Conservation (phyloP, 2,797 vertebrate species). For the Protonibea diacanthus region DNA sequence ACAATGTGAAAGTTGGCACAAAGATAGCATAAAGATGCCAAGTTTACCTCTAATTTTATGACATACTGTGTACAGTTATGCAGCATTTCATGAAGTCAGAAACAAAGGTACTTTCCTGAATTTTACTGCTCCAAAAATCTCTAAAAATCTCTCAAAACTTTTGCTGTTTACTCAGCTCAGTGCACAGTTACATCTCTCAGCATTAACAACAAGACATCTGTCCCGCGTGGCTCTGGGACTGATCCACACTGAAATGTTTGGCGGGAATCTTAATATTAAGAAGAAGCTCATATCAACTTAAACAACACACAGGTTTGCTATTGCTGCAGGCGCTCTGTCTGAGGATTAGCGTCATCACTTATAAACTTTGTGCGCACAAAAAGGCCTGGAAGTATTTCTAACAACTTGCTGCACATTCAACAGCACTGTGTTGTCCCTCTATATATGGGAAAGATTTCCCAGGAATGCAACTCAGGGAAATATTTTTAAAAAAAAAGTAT, state of each 20-base stretch:
- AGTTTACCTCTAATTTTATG: background rate
- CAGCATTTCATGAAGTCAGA: background rate
- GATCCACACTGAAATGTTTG: background rate
- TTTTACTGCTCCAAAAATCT: background rate
- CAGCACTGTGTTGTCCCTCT: background rate
- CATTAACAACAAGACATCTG: background rate
- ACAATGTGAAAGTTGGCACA: background rate
- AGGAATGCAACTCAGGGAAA: background rate
- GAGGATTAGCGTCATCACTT: slow-evolving; percentile 41
- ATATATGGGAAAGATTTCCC: background rate
- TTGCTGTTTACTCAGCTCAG: background rate
- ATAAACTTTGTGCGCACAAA: slow-evolving; percentile 30
- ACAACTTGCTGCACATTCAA: slow-evolving; percentile 59
- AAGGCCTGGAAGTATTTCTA: slow-evolving; percentile 50
- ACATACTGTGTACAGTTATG: background rate
- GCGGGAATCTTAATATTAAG: background rate
- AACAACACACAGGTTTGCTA: background rate
- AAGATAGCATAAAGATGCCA: background rate
- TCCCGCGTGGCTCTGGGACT: too few species aligned
- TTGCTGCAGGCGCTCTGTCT: slow-evolving; percentile 15
- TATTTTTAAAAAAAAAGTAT: slow-evolving; percentile 3
- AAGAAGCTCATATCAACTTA: background rate
- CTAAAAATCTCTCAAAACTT: too few species aligned
- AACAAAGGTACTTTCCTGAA: background rate
- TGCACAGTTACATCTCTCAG: background rate